Evolutionary conservation across 1,140 invertebrate species (phyloP).

Genomic region (Drosophila bocki): DNA sequence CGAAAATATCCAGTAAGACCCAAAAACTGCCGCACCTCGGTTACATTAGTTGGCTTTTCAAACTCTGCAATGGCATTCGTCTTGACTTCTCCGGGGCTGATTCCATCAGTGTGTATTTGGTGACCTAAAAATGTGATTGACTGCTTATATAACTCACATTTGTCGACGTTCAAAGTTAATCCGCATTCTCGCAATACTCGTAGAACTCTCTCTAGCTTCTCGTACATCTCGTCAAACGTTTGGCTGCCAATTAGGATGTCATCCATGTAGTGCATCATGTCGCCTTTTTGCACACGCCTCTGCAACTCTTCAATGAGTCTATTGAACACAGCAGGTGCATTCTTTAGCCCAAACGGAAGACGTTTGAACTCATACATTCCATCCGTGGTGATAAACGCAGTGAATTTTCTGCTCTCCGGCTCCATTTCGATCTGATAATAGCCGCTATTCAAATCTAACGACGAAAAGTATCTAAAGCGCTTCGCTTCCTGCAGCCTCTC

Average conservation of each 20-base stretch:
- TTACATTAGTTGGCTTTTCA: not conserved
- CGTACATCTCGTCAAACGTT: not conserved
- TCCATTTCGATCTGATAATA: not conserved
- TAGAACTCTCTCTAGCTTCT: no score
- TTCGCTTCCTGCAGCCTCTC: not conserved
- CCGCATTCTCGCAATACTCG: no score
- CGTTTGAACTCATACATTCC: not conserved
- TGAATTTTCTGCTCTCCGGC: not conserved
- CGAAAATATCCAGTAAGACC: not conserved
- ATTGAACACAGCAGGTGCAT: constrained; percentile 1
- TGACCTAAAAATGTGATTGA: constrained; percentile 4
- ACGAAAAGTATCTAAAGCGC: not conserved
- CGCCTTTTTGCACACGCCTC: not conserved
- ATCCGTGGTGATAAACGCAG: not conserved
- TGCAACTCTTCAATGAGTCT: not conserved
- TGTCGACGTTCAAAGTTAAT: not conserved
- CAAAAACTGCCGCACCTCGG: not conserved
- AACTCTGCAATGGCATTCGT: not conserved
- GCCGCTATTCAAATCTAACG: no score
- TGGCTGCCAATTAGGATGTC: not conserved
- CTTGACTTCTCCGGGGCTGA: not conserved
- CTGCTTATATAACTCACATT: constrained; percentile 6
- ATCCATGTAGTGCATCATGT: not conserved
- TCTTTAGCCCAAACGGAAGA: not conserved
- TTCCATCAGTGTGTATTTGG: constrained; percentile 2